Evolutionary conservation across 2,888 invertebrate genomes (phyloP).

Genomic region (Rotaria macrura): DNA sequence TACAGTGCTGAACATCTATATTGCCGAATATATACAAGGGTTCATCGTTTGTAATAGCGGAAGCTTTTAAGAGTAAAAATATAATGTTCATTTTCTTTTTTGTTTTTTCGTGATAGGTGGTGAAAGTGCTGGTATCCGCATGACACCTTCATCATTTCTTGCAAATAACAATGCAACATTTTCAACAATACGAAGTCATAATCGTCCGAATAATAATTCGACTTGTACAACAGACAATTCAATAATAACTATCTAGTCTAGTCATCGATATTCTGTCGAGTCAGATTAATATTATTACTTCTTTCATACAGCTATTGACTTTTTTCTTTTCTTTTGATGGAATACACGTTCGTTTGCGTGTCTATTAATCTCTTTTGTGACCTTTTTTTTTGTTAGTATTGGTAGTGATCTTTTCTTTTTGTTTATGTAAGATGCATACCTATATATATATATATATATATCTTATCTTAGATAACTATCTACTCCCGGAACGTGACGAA

Average conservation of each 20-base stretch:
- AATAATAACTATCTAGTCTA: neutral
- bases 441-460: too few species aligned
- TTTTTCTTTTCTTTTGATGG: neutral
- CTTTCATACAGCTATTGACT: neutral
- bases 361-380: neutral
- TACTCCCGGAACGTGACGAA: neutral
- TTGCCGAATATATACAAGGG: too few species aligned
- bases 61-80: too few species aligned
- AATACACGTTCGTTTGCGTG: neutral
- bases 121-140: neutral
- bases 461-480: neutral
- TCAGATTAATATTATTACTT: neutral
- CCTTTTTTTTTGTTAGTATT: neutral
- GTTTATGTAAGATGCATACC: neutral
- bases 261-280: neutral
- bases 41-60: too few species aligned
- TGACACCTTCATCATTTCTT: neutral
- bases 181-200: constrained; percentile 1
- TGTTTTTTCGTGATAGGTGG: neutral
- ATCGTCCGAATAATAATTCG: constrained; percentile 8
- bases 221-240: constrained; percentile 6
- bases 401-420: neutral
- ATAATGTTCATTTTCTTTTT: too few species aligned
- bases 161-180: neutral
- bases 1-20: too few species aligned